Conservation (phyloP, 1,140 invertebrate genomes). For the Teleogryllus occipitalis region DNA sequence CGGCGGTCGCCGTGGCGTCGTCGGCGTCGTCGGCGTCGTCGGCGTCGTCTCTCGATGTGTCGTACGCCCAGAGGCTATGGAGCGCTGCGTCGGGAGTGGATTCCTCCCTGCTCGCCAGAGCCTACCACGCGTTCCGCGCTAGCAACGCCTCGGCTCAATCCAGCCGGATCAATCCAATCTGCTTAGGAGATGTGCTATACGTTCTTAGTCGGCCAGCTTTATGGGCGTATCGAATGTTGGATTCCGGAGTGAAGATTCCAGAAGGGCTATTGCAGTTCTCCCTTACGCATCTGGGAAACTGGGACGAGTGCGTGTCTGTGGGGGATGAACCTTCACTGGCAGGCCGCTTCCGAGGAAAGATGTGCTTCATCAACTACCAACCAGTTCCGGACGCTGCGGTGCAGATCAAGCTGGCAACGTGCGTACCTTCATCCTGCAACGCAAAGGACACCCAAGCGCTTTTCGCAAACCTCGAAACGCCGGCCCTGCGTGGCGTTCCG, state of each 20-base stretch:
- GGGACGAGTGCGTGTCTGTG: slow-evolving; percentile 26
- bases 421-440: not conserved
- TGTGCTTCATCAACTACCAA: slow-evolving; percentile 17
- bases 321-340: not conserved
- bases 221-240: slow-evolving; percentile 23
- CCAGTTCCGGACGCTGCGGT: not conserved
- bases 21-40: too few relatives aligned
- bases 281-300: slow-evolving; percentile 24
- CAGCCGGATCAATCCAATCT: not conserved
- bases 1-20: too few relatives aligned
- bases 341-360: slow-evolving; percentile 10
- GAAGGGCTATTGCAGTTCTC: slow-evolving; percentile 24
- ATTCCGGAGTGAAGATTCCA: slow-evolving; percentile 27
- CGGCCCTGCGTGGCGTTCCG: too few relatives aligned
- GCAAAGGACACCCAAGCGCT: not conserved
- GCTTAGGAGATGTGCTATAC: not conserved
- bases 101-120: too few relatives aligned
- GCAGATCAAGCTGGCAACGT: not conserved
- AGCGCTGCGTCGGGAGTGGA: too few relatives aligned
- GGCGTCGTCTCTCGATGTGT: too few relatives aligned
- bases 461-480: not conserved
- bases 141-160: too few relatives aligned
- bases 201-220: not conserved
- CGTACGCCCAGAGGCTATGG: too few relatives aligned
- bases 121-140: too few relatives aligned